Percentiles rank a stretch among this genome's conserved stretches.
phyloP scores from a whole-genome alignment of 2,888 invertebrate genomes.

The Monoplex corrugatus region DNA sequence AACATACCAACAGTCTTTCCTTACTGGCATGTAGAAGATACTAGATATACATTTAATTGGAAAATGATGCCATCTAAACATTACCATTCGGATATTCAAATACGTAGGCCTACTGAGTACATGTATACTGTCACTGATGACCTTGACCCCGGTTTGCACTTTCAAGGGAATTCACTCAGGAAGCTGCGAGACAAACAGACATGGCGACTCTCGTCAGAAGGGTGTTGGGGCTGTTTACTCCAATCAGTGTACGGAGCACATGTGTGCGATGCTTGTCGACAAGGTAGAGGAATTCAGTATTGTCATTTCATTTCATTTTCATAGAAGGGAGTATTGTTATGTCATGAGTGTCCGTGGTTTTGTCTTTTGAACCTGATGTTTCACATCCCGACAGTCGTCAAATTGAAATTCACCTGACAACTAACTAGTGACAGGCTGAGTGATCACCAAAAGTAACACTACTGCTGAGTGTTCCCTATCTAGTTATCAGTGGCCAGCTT shows the following conservation, averaged over 20 bases:
- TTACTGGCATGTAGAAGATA: too few relatives aligned
- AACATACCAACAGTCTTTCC: too few relatives aligned
- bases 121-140: not conserved
- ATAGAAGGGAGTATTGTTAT: not conserved
- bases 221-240: slow-evolving; percentile 15
- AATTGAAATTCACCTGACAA: not conserved
- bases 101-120: not conserved
- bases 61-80: too few relatives aligned
- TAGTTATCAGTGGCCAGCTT: too few relatives aligned
- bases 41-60: too few relatives aligned
- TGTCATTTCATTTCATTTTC: not conserved
- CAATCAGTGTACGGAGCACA: slow-evolving; percentile 41
- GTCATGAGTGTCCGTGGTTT: not conserved
- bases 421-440: not conserved
- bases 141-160: not conserved
- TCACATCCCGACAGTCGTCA: not conserved
- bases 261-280: slow-evolving; percentile 53
- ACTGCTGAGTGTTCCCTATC: not conserved
- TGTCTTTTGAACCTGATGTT: not conserved
- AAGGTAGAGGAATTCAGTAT: slow-evolving; percentile 36
- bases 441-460: not conserved
- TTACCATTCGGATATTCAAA: too few relatives aligned
- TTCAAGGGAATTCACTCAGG: not conserved
- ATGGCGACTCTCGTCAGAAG: slow-evolving; percentile 38
- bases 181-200: not conserved